These are phyloP conservation scores for Hylaeus anthracinus DNA, from an alignment of 1,140 invertebrate genomes.

Conservation along the genomic window DNA sequence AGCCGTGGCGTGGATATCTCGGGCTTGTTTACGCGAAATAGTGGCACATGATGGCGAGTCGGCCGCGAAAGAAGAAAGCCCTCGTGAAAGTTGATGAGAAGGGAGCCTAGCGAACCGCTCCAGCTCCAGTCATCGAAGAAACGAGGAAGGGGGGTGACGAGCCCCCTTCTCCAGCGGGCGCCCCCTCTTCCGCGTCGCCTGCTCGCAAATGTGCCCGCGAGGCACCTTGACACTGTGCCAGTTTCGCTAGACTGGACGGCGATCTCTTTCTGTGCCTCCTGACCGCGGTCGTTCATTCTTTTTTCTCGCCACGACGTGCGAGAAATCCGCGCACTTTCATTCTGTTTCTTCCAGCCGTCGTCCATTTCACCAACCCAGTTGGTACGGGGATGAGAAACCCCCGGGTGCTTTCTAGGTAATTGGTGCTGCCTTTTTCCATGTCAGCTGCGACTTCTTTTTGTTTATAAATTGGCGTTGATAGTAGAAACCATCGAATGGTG, in stretches of 20 bases:
- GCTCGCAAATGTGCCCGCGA: slow-evolving; percentile 36
- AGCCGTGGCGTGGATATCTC: slow-evolving; percentile 6
- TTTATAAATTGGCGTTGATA: no score
- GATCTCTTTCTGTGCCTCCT: slow-evolving; percentile 30
- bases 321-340: neutral
- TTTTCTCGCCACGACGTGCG: slow-evolving; percentile 18
- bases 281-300: slow-evolving; percentile 45
- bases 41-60: slow-evolving; percentile 37
- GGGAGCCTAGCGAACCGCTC: neutral
- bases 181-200: neutral
- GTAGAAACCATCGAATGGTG: no score
- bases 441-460: no score
- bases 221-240: slow-evolving; percentile 76
- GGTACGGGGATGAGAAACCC: no score
- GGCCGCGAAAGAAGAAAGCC: slow-evolving; percentile 69
- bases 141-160: slow-evolving; percentile 36
- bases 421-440: no score
- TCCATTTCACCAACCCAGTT: no score
- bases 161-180: neutral
- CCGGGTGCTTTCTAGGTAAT: no score
- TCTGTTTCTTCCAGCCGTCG: neutral
- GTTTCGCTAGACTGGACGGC: slow-evolving; percentile 65
- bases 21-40: slow-evolving; percentile 42
- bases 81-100: slow-evolving; percentile 68
- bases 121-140: slow-evolving; percentile 23